These are phyloP conservation scores for Loris lydekkerianus DNA, from an alignment of 2,797 vertebrate genomes.

Conservation along the genomic window DNA sequence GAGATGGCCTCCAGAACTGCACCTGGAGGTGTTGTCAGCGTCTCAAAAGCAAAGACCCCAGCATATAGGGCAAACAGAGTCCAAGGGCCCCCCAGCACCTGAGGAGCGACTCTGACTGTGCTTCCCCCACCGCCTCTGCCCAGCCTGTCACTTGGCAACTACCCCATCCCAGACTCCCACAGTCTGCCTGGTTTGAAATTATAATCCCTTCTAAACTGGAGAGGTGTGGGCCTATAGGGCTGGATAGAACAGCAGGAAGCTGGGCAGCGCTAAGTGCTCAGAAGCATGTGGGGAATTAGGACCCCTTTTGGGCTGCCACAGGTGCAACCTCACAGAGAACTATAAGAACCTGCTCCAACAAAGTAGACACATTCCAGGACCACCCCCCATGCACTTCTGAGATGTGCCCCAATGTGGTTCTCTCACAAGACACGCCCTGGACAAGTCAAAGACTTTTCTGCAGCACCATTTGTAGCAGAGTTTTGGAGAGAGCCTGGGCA, in stretches of 20 bases:
- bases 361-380: fast-evolving
- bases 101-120: not conserved
- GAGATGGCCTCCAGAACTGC: not conserved
- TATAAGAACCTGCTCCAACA: not conserved
- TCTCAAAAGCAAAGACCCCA: not conserved
- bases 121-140: not conserved
- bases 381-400: not conserved
- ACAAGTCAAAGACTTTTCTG: fast-evolving
- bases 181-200: not conserved
- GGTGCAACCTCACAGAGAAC: not conserved
- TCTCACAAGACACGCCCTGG: not conserved
- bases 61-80: not conserved
- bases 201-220: not conserved
- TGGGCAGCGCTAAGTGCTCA: not conserved
- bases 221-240: fast-evolving
- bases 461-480: not conserved
- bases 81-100: no score
- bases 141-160: not conserved
- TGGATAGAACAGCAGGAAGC: not conserved
- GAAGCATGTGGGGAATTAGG: fast-evolving
- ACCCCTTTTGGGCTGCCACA: not conserved
- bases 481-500: fast-evolving
- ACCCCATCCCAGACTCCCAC: not conserved
- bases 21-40: not conserved
- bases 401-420: not conserved